Evolutionary conservation across 2,797 vertebrate genomes (phyloP).

Genomic region (Ctenopoma multispine): DNA sequence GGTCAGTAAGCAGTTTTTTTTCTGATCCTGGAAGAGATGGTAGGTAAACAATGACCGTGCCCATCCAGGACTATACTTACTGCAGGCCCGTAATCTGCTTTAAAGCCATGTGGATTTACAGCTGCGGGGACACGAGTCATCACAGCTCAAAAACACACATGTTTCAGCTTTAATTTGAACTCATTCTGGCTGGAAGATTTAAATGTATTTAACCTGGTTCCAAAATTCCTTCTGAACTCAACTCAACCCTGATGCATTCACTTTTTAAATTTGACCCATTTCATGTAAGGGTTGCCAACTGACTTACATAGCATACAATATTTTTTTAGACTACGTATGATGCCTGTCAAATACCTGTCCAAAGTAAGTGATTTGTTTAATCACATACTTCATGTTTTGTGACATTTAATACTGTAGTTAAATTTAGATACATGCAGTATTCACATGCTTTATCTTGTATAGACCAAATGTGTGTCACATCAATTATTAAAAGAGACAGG

Average conservation of each 20-base stretch:
- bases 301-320: too few relatives aligned
- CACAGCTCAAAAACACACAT: conserved; percentile 50
- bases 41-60: conserved; percentile 58
- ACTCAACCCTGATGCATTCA: not conserved
- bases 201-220: conserved; percentile 53
- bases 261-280: conserved; percentile 10
- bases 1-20: conserved; percentile 48
- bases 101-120: conserved; percentile 71
- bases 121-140: conserved; percentile 42
- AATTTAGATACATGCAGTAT: not conserved
- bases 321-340: too few relatives aligned
- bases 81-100: conserved; percentile 71
- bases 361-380: not conserved
- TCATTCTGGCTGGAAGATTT: conserved; percentile 52
- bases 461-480: too few relatives aligned
- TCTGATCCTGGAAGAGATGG: conserved; percentile 49
- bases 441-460: too few relatives aligned
- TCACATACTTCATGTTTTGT: not conserved
- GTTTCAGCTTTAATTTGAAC: conserved; percentile 60
- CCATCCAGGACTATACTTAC: conserved; percentile 63
- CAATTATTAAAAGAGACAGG: too few relatives aligned
- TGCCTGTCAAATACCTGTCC: not conserved
- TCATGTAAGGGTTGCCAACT: not conserved
- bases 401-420: not conserved
- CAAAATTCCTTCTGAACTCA: conserved; percentile 4